Evolutionary conservation across 2,113 vertebrate species (phyloP), one percentile per base, ranked within the genome.

Genomic region (Anarhynchus alexandrinus): DNA sequence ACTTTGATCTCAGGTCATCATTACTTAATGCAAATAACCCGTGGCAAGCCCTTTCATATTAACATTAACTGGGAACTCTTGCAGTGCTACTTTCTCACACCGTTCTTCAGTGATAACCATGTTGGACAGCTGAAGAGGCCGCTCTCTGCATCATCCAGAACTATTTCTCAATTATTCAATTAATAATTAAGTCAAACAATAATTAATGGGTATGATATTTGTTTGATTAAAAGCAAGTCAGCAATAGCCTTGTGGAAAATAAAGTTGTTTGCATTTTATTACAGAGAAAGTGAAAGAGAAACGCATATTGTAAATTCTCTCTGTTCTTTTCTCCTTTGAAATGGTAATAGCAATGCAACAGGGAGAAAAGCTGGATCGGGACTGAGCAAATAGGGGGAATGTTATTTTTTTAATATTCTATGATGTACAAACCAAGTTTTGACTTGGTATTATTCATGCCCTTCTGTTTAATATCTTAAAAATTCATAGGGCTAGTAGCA

Each of bases 1-100:
- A 73, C 91, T 97, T 94, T 96, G 97, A 97, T 97, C 92, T 95
- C 88, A 74, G 96, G 96, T 94, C 95, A 97, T 94, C 93, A 95
- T 96, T 97, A 96, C 90, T 96, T 97, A 97, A 94, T 87, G 88
- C 67, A 96, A 94, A 40, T 80, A 94, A 94, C 58, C 59, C 38
- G 25, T 10, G 49, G 82, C 8, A 2, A 95, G 57, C 43, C 72
- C 49, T 51, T 80, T 88, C 52, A 67, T 38, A 52, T 80, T 58
- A 92, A 72, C 80, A 62, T 74, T 66, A 66, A 84, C 40, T 22
- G 26, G 40, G 58, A 96, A 47, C 15, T 9, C 91, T 43, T 87
- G 61, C 94, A 88, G 67, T 21, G 21, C 25, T 71, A 26, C 82
- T 88, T 85, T 67, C 80, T 67, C 70, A 38, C 66, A 76, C 5